These are phyloP conservation scores for Molorchus minor DNA, from an alignment of 2,888 invertebrate genomes.

Conservation along the genomic window DNA sequence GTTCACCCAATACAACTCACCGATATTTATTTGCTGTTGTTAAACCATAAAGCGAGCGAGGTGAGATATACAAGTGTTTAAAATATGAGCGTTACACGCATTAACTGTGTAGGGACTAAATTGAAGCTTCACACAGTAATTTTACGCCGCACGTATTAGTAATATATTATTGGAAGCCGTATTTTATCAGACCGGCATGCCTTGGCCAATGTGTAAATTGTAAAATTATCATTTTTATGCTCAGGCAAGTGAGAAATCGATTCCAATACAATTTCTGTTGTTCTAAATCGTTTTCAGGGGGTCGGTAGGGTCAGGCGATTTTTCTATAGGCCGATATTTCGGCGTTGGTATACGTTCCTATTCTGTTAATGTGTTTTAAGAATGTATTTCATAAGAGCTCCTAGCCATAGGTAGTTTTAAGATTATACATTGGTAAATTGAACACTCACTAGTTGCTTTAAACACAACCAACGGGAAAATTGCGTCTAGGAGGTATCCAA, in stretches of 20 bases:
- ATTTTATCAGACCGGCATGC: constrained; percentile 27
- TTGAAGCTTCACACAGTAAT: constrained; percentile 42
- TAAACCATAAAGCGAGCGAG: constrained; percentile 38
- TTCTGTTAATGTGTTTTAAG: too few species aligned
- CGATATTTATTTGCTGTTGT: constrained; percentile 38
- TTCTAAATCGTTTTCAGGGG: constrained; percentile 13
- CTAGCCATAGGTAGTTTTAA: too few species aligned
- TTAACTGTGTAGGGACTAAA: constrained; percentile 41
- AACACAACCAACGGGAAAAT: too few species aligned
- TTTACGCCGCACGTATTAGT: constrained; percentile 39
- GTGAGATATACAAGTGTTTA: constrained; percentile 39
- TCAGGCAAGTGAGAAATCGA: constrained; percentile 34
- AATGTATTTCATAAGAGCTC: too few species aligned
- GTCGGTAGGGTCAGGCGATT: constrained; percentile 7
- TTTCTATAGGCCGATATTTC: too few species aligned
- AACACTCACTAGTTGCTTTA: too few species aligned
- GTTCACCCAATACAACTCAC: constrained; percentile 38
- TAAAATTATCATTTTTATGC: constrained; percentile 36
- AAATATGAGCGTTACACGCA: constrained; percentile 42
- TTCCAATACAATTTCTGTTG: constrained; percentile 21
- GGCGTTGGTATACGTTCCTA: too few species aligned
- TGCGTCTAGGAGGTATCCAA: too few species aligned
- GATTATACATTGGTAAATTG: too few species aligned
- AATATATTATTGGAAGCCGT: constrained; percentile 42
- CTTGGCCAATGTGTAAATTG: constrained; percentile 27